Evolutionary conservation across 2,797 vertebrate species (phyloP).

Genomic region (Pangasius mekongensis): DNA sequence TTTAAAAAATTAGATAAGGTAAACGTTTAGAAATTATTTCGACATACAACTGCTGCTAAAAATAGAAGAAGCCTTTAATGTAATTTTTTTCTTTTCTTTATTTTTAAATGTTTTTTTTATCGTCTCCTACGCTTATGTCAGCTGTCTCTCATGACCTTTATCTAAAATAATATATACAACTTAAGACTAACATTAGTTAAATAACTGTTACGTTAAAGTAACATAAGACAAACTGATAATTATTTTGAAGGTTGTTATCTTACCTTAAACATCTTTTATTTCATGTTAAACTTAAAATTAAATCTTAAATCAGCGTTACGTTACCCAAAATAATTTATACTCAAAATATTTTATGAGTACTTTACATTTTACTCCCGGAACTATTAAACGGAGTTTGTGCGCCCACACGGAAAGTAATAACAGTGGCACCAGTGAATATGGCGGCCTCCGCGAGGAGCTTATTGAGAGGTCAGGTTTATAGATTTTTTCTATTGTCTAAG

Average conservation of each 20-base stretch:
- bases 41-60: not conserved
- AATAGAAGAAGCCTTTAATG: too few relatives aligned
- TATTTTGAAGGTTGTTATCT: not conserved
- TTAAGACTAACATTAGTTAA: not conserved
- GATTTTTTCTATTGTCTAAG: not conserved
- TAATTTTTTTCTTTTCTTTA: not conserved
- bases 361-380: slow-evolving; percentile 19
- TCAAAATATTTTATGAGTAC: not conserved
- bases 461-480: slow-evolving; percentile 73
- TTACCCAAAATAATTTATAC: not conserved
- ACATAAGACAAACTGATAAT: not conserved
- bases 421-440: slow-evolving; percentile 63
- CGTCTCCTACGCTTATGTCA: not conserved
- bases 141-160: not conserved
- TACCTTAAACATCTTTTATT: not conserved
- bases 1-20: not conserved
- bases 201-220: not conserved
- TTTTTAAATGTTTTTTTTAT: not conserved
- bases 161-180: not conserved
- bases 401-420: slow-evolving; percentile 56
- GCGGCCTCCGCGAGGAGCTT: slow-evolving; percentile 63
- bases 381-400: slow-evolving; percentile 43
- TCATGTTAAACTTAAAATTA: not conserved
- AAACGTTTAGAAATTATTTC: not conserved
- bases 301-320: not conserved